phyloP scores from a whole-genome alignment of 1,140 invertebrate genomes.

The Rhysida immarginata region DNA sequence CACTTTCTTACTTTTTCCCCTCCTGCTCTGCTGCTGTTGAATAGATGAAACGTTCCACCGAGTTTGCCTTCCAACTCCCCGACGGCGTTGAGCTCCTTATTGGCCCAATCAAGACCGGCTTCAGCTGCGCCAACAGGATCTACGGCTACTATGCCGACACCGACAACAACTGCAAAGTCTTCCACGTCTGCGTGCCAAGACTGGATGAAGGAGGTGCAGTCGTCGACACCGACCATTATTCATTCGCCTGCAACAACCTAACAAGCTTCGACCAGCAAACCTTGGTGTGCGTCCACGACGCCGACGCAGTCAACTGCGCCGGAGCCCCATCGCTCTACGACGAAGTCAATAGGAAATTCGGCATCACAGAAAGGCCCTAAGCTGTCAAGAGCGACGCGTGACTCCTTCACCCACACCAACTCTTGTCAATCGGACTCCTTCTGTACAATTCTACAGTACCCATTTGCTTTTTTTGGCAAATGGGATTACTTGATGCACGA shows the following conservation, averaged over 20 bases:
- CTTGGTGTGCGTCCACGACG: conserved; percentile 23
- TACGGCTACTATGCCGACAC: conserved; percentile 21
- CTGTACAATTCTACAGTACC: too few relatives aligned
- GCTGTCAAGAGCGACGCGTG: too few relatives aligned
- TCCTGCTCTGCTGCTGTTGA: too few relatives aligned
- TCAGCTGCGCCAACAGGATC: not conserved
- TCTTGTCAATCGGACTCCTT: too few relatives aligned
- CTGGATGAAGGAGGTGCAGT: conserved; percentile 11
- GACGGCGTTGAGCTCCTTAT: conserved; percentile 20
- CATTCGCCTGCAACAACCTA: conserved; percentile 16
- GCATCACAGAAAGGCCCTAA: conserved; percentile 18
- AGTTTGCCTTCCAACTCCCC: too few relatives aligned
- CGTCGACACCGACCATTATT: conserved; percentile 44
- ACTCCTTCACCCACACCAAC: too few relatives aligned
- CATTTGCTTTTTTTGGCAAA: too few relatives aligned
- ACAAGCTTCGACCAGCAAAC: conserved; percentile 19
- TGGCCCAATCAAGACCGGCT: conserved; percentile 15
- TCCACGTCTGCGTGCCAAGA: conserved; percentile 21
- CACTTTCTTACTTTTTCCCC: too few relatives aligned
- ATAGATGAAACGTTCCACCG: too few relatives aligned
- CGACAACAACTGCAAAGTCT: conserved; percentile 20
- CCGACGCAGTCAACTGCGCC: conserved; percentile 23
- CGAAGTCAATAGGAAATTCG: conserved; percentile 27
- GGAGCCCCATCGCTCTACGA: conserved; percentile 32
- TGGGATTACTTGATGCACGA: too few relatives aligned